phyloP scores from a whole-genome alignment of 1,140 invertebrate genomes.

The Achatina immaculata region DNA sequence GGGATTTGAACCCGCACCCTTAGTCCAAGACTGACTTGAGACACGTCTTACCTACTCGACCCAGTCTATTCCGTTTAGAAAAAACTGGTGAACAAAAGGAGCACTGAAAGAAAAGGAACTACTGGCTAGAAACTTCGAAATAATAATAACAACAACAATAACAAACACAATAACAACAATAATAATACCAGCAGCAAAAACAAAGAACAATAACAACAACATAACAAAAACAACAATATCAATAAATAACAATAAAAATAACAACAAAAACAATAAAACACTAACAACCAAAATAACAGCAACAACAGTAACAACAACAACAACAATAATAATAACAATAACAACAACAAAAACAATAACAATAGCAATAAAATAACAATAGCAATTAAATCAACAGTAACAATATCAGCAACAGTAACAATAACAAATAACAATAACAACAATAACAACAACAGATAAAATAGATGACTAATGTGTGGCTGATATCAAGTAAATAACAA shows the following conservation, averaged over 20 bases:
- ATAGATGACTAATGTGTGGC: background rate
- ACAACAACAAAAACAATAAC: constrained; percentile 21
- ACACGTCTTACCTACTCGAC: no score
- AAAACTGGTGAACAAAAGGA: no score
- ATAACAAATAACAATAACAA: background rate
- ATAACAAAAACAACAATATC: constrained; percentile 4
- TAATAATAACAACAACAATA: background rate
- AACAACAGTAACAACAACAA: constrained; percentile 2
- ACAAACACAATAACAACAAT: background rate
- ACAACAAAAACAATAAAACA: background rate
- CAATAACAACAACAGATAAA: background rate
- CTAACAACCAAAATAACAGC: background rate
- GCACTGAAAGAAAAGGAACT: no score
- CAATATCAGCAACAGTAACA: background rate
- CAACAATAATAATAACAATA: constrained; percentile 14
- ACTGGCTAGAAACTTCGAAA: no score
- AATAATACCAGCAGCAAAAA: background rate
- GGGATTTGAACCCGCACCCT: no score
- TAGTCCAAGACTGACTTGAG: no score
- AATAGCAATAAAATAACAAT: constrained; percentile 30
- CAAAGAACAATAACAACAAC: constrained; percentile 1
- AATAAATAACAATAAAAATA: background rate
- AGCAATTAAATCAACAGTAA: constrained; percentile 13
- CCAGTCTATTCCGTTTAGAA: no score
- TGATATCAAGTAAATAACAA: no score